Evolutionary conservation across 2,888 invertebrate genomes (phyloP).

Genomic region (Eupelmus urozonus): DNA sequence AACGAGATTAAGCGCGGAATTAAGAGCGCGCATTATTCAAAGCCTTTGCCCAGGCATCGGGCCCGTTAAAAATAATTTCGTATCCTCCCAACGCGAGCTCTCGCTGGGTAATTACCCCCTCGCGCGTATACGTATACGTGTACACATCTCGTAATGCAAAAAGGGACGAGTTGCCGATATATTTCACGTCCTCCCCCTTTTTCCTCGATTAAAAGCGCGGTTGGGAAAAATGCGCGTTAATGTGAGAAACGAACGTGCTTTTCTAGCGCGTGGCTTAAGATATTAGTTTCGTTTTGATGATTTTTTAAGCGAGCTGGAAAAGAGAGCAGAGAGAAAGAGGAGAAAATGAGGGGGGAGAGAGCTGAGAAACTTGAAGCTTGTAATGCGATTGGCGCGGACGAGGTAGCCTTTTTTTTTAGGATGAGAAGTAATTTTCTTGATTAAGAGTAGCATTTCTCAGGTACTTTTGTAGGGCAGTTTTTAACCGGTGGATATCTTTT

Average conservation of each 20-base stretch:
- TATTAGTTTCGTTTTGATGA: slow-evolving; percentile 26
- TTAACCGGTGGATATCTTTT: slow-evolving; percentile 6
- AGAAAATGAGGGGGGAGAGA: background rate
- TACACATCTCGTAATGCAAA: background rate
- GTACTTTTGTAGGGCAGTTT: slow-evolving; percentile 7
- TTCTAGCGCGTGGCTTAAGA: slow-evolving; percentile 15
- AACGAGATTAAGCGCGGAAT: slow-evolving; percentile 50
- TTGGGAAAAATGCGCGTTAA: background rate
- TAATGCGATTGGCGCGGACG: slow-evolving; percentile 28
- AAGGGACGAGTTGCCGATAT: slow-evolving; percentile 34
- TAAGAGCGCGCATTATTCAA: slow-evolving; percentile 57
- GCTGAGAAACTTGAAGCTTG: slow-evolving; percentile 33
- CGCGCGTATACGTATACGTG: background rate
- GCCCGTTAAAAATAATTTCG: slow-evolving; percentile 40
- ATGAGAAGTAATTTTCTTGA: slow-evolving; percentile 38
- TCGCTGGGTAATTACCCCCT: slow-evolving; percentile 30
- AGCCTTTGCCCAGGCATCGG: slow-evolving; percentile 19
- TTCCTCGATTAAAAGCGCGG: slow-evolving; percentile 30
- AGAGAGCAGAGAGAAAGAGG: background rate
- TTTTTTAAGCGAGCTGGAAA: slow-evolving; percentile 3
- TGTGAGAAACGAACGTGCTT: no score
- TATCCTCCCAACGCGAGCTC: slow-evolving; percentile 33
- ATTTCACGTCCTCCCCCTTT: slow-evolving; percentile 31
- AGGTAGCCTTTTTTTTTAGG: background rate
- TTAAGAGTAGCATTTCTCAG: slow-evolving; percentile 27